Evolutionary conservation across 2,113 vertebrate genomes (phyloP).

Genomic region (Ginglymostoma cirratum): DNA sequence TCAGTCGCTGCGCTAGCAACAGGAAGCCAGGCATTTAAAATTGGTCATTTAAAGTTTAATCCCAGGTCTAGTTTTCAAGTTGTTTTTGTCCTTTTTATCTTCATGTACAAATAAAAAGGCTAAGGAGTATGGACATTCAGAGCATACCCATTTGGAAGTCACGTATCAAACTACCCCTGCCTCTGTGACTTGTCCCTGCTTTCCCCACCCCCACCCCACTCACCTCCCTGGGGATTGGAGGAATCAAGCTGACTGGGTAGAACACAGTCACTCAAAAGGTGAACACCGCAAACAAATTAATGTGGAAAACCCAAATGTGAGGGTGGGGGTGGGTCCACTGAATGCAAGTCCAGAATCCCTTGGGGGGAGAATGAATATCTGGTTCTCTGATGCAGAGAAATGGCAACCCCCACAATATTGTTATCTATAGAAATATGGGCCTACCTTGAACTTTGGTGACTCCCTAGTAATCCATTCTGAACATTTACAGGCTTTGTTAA

Average conservation of each 20-base stretch:
- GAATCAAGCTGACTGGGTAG: not conserved
- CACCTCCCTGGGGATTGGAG: not conserved
- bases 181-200: not conserved
- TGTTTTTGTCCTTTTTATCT: not conserved
- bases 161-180: not conserved
- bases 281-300: conserved; percentile 18
- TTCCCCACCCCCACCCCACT: not conserved
- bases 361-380: not conserved
- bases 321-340: not conserved
- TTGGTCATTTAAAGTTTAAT: not conserved
- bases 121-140: not conserved
- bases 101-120: not conserved
- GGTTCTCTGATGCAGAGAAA: not conserved
- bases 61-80: not conserved
- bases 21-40: not conserved
- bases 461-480: not conserved
- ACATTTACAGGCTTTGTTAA: not conserved
- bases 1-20: not conserved
- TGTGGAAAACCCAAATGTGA: conserved; percentile 29
- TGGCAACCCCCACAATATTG: not conserved
- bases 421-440: not conserved
- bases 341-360: not conserved
- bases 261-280: not conserved
- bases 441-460: not conserved
- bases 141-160: not conserved